Conservation (phyloP, 1,140 invertebrate species). For the Bicyclus anynana region DNA sequence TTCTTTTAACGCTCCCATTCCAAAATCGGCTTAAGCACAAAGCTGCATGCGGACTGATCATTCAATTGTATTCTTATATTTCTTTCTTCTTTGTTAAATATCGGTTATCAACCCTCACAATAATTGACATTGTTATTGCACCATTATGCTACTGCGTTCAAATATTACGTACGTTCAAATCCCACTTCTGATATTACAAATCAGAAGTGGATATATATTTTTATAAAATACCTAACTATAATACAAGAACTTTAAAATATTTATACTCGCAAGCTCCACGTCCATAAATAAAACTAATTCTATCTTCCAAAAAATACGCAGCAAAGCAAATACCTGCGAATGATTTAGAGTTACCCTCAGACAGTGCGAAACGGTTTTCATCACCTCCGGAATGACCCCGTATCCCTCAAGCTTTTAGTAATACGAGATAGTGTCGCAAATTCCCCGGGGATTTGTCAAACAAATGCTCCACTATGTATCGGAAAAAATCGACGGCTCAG, state of each 20-base stretch:
- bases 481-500: conserved; percentile 70
- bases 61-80: conserved; percentile 40
- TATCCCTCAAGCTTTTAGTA: conserved; percentile 66
- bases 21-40: conserved; percentile 62
- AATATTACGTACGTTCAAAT: too few species aligned
- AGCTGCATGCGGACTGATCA: conserved; percentile 49
- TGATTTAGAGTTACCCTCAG: conserved; percentile 59
- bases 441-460: conserved; percentile 73
- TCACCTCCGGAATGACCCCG: conserved; percentile 67
- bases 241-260: background rate
- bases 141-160: too few species aligned
- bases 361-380: conserved; percentile 59
- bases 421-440: conserved; percentile 71
- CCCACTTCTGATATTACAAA: too few species aligned
- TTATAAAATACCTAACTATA: too few species aligned
- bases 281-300: conserved; percentile 23
- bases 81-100: conserved; percentile 1
- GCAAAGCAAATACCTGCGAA: conserved; percentile 51
- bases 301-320: conserved; percentile 21
- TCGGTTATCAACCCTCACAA: background rate
- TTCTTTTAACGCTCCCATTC: conserved; percentile 66
- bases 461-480: conserved; percentile 68
- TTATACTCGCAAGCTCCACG: background rate
- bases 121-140: too few species aligned
- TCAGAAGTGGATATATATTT: too few species aligned